Conservation (phyloP, 2,888 invertebrate genomes). For the Caenorhabditis auriculariae region DNA sequence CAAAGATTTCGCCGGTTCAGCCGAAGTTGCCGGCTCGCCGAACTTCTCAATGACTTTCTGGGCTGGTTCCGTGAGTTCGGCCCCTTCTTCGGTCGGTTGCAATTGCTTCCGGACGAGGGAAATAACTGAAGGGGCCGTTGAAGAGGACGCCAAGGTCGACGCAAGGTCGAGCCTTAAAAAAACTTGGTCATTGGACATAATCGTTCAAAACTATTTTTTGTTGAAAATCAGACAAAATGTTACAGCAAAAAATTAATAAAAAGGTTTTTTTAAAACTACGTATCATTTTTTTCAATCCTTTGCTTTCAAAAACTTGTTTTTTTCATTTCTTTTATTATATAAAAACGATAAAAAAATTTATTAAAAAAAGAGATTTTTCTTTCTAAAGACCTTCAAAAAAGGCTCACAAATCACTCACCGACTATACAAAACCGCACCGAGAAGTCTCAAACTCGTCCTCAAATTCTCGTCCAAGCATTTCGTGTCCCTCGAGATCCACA, state of each 20-base stretch:
- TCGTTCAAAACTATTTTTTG: no score
- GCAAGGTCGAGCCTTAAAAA: constrained; percentile 8
- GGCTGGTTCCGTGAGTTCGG: constrained; percentile 8
- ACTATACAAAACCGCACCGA: constrained; percentile 30
- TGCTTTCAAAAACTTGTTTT: no score
- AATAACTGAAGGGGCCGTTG: constrained; percentile 11
- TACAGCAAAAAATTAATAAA: no score
- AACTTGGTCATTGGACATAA: no score
- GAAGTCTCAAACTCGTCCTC: constrained; percentile 13
- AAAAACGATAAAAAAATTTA: no score
- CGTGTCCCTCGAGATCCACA: constrained; percentile 48
- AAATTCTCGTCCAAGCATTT: constrained; percentile 9
- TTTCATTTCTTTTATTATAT: no score
- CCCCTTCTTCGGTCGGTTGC: constrained; percentile 20
- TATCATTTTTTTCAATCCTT: no score
- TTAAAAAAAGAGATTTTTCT: no score
- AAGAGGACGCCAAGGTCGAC: constrained; percentile 1
- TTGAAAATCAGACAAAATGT: no score
- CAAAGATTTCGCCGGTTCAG: constrained; percentile 2
- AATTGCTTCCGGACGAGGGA: constrained; percentile 11
- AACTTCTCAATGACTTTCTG: constrained; percentile 19
- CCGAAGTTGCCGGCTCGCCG: constrained; percentile 6
- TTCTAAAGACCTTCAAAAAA: no score
- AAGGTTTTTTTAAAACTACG: no score
- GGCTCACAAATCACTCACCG: constrained; percentile 4